phyloP scores from a whole-genome alignment of 1,140 invertebrate species.

The Drosophila jambulina region DNA sequence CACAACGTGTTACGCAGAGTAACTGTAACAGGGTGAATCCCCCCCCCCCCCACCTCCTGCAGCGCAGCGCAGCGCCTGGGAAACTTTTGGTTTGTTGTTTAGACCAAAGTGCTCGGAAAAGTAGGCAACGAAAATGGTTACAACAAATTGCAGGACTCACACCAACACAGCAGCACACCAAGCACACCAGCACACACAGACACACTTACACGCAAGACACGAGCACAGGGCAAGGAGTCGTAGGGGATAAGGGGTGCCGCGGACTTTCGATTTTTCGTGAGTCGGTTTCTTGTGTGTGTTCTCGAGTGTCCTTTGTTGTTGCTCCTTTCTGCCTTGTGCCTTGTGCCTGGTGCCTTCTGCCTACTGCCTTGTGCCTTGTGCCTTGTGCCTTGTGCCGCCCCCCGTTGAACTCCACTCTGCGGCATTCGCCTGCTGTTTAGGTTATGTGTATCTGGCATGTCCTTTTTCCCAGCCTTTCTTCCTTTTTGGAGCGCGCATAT shows the following conservation, averaged over 20 bases:
- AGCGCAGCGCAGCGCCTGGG: neutral
- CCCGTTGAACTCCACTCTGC: slow-evolving; percentile 38
- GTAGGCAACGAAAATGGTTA: slow-evolving; percentile 50
- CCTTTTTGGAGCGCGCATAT: slow-evolving; percentile 67
- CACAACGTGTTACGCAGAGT: slow-evolving; percentile 63
- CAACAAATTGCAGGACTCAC: slow-evolving; percentile 33
- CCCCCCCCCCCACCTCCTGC: neutral
- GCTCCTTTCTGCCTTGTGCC: slow-evolving; percentile 34
- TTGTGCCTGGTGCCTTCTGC: slow-evolving; percentile 25
- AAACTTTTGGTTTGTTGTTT: slow-evolving; percentile 49
- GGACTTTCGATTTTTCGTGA: slow-evolving; percentile 74
- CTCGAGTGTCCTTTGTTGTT: slow-evolving; percentile 56
- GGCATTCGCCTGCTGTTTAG: slow-evolving; percentile 62
- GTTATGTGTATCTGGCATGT: slow-evolving; percentile 72
- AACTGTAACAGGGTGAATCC: neutral
- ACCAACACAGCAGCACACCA: neutral
- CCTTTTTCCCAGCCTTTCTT: slow-evolving; percentile 62
- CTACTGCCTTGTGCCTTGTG: slow-evolving; percentile 35
- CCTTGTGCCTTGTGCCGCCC: slow-evolving; percentile 26
- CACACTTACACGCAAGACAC: neutral
- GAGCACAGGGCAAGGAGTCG: slow-evolving; percentile 5
- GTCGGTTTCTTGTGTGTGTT: slow-evolving; percentile 41
- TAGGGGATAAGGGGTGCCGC: slow-evolving; percentile 30
- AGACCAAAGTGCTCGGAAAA: slow-evolving; percentile 42
- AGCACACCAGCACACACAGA: neutral